phyloP scores from a whole-genome alignment of 1,140 invertebrate species.

The Pachypeltis micranthus region DNA sequence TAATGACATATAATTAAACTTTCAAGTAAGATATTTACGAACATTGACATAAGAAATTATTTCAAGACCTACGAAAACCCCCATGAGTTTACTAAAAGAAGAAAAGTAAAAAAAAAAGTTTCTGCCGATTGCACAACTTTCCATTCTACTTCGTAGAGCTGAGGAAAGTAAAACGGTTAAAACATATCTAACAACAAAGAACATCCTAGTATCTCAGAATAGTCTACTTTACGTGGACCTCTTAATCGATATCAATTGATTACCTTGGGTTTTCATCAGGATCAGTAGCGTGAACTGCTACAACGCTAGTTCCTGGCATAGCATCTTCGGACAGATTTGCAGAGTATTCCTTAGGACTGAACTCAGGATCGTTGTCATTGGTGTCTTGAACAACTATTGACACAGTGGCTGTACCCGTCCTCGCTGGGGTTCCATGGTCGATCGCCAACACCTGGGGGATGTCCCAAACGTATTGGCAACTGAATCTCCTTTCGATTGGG shows the following conservation, averaged over 20 bases:
- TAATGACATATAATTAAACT: too few species aligned
- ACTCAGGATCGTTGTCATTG: conserved; percentile 89
- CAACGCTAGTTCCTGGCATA: conserved; percentile 74
- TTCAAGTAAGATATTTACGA: too few species aligned
- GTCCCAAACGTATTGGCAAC: too few species aligned
- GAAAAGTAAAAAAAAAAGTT: conserved; percentile 8
- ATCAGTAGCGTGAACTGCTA: conserved; percentile 81
- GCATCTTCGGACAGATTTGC: conserved; percentile 79
- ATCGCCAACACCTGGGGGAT: conserved; percentile 65
- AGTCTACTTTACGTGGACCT: too few species aligned
- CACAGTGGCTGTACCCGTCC: conserved; percentile 75
- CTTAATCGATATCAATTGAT: too few species aligned
- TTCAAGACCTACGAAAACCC: too few species aligned
- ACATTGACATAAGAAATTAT: too few species aligned
- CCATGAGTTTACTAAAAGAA: too few species aligned
- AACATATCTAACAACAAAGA: too few species aligned
- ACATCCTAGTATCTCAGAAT: not conserved
- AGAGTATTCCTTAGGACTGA: conserved; percentile 79
- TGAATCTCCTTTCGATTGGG: too few species aligned
- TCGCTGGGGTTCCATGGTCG: conserved; percentile 70
- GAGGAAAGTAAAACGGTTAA: conserved; percentile 13
- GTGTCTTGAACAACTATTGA: conserved; percentile 81
- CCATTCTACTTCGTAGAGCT: too few species aligned
- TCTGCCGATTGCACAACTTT: too few species aligned
- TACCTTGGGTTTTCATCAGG: conserved; percentile 76